phyloP scores from a whole-genome alignment of 2,888 invertebrate genomes.

The Invenusta paracnida region DNA sequence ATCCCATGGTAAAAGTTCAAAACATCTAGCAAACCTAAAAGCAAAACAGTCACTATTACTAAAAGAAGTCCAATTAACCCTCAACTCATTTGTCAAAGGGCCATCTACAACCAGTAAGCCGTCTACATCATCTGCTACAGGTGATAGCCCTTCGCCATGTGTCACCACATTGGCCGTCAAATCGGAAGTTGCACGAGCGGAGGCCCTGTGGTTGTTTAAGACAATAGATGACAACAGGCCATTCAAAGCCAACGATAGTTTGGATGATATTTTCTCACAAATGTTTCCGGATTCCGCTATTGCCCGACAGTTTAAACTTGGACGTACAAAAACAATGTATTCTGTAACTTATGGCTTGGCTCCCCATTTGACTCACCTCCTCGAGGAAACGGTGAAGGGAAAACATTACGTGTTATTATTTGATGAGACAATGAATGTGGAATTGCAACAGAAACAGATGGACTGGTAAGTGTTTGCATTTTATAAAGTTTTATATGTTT shows the following conservation, averaged over 20 bases:
- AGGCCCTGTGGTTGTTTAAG: slow-evolving; percentile 1
- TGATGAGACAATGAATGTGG: slow-evolving; percentile 10
- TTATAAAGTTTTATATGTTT: too few relatives aligned
- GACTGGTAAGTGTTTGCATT: neutral
- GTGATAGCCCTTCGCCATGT: slow-evolving; percentile 7
- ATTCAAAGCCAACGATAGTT: slow-evolving; percentile 15
- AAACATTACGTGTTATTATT: slow-evolving; percentile 6
- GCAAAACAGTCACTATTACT: neutral
- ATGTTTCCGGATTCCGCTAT: neutral
- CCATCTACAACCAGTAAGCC: neutral
- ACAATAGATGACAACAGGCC: slow-evolving; percentile 1
- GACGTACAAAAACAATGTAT: slow-evolving; percentile 18
- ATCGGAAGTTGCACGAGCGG: neutral
- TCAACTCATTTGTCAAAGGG: neutral
- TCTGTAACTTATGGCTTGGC: slow-evolving; percentile 6
- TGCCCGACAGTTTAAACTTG: neutral
- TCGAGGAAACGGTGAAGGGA: slow-evolving; percentile 8
- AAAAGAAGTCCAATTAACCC: neutral
- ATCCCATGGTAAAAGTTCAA: neutral
- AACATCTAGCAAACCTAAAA: neutral
- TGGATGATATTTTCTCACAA: slow-evolving; percentile 22
- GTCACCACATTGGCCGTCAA: neutral
- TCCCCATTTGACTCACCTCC: slow-evolving; percentile 18
- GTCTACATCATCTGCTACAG: slow-evolving; percentile 15
- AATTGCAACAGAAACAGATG: neutral